Evolutionary conservation across 2,113 vertebrate genomes (phyloP), one percentile per base, ranked within the genome.

Genomic region (Corydoras sp.): DNA sequence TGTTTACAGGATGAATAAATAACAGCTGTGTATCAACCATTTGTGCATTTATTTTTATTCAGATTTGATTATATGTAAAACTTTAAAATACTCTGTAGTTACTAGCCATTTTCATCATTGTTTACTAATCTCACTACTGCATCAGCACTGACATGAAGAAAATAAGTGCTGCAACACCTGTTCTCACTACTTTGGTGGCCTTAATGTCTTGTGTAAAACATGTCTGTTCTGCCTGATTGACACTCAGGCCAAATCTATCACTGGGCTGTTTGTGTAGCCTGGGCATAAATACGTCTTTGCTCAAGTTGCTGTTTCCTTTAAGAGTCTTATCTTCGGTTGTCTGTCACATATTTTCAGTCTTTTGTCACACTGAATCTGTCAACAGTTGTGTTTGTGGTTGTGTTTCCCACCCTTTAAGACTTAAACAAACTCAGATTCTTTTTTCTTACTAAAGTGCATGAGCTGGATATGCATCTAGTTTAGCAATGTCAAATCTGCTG

Each of bases 181-280:
- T 78, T 83, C 83, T 86, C 83, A 87, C 84, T 81, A 83, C 84
- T 83, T 79, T 48, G 71, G 65, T 60, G 61, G 80, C 78, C 78
- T 61, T 15, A n/a, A 76, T 72, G 49, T 67, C 72, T 62, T 58
- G 13, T 65, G 56, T 78, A 68, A 65, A 81, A 76, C 81, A 76
- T 78, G 75, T 76, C 77, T 76, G 32, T 71, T 81, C 81, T 81
- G 70, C 83, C 61, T 43, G 35, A 65, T 69, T 79, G 77, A 62
- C 82, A 85, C 83, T 84, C 70, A 64, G 3, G 66, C 61, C 82
- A 85, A 86, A 87, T 89, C 87, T 85, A 85, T 89, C 88, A 88
- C 79, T 80, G 72, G 83, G 81, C 71, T 82, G 88, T 88, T 84
- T 84, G 84, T 79, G 83, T 86, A 88, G 83, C 83, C 82, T 64